A percentile compares a stretch with the other conserved stretches of the same genome.
phyloP scores from a whole-genome alignment of 2,888 invertebrate genomes.

The Stegana nigrithorax region DNA sequence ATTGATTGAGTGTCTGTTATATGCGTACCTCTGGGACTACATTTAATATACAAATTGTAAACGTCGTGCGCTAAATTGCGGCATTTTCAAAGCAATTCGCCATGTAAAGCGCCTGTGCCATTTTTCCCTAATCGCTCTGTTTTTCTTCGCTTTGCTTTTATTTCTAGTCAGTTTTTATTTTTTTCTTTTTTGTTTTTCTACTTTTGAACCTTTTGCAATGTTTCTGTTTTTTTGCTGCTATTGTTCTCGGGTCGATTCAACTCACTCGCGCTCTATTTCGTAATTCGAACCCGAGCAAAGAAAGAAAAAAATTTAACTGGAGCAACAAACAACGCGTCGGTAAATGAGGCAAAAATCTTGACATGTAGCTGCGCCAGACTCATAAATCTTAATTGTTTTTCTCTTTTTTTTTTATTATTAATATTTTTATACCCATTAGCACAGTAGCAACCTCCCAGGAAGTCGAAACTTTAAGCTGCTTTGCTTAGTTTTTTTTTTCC shows the following conservation, averaged over 20 bases:
- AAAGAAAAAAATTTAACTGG: conserved; percentile 1
- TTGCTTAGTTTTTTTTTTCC: neutral
- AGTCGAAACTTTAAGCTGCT: neutral
- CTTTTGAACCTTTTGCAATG: too few relatives aligned
- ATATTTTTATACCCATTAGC: too few relatives aligned
- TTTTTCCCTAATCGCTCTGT: too few relatives aligned
- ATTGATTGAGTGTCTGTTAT: conserved; percentile 39
- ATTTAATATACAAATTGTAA: conserved; percentile 36
- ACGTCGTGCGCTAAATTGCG: too few relatives aligned
- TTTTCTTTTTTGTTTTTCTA: neutral
- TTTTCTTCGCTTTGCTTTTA: conserved; percentile 22
- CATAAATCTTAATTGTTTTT: neutral
- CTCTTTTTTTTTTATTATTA: neutral
- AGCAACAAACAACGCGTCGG: neutral
- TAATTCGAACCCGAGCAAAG: neutral
- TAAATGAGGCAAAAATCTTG: conserved; percentile 7
- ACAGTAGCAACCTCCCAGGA: conserved; percentile 6
- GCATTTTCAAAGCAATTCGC: conserved; percentile 44
- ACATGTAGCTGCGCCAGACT: neutral
- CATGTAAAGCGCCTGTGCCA: conserved; percentile 47
- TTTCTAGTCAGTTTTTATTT: neutral
- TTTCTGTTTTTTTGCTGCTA: neutral
- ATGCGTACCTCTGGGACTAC: conserved; percentile 37
- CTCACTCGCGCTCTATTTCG: conserved; percentile 1
- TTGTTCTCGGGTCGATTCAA: neutral